Conservation (phyloP, 1,140 invertebrate species). For the Ylistrum balloti region DNA sequence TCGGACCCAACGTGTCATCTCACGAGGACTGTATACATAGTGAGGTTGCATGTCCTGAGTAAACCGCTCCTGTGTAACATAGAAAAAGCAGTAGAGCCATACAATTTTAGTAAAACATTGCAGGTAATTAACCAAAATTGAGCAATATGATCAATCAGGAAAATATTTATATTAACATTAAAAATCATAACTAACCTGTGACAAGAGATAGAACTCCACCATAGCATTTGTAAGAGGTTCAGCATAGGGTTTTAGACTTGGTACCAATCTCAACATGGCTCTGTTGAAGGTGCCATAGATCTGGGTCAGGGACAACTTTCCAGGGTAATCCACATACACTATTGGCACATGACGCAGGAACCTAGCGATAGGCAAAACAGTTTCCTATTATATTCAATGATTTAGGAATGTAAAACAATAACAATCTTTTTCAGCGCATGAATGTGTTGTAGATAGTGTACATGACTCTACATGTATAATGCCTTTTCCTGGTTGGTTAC, state of each 20-base stretch:
- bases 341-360: constrained; percentile 96
- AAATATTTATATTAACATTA: too few relatives aligned
- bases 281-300: constrained; percentile 99
- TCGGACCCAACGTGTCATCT: constrained; percentile 99
- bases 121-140: too few relatives aligned
- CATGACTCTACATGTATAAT: too few relatives aligned
- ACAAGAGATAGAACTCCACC: constrained; percentile 99
- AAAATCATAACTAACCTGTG: constrained; percentile 90
- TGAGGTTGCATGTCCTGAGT: constrained; percentile 99
- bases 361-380: constrained; percentile 63
- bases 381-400: too few relatives aligned
- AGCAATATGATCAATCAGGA: too few relatives aligned
- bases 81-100: too few relatives aligned
- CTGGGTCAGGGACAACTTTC: constrained; percentile 94
- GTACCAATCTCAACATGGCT: constrained; percentile 97
- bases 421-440: too few relatives aligned
- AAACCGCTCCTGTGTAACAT: constrained; percentile 90
- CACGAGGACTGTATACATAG: constrained; percentile 99
- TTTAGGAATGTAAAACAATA: too few relatives aligned
- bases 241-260: constrained; percentile 94
- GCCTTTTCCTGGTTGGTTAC: too few relatives aligned
- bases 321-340: constrained; percentile 99
- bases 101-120: too few relatives aligned
- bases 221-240: constrained; percentile 99
- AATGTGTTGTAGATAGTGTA: too few relatives aligned